These are phyloP conservation scores for Eupeodes luniger DNA, from an alignment of 2,888 invertebrate species.

Conservation along the genomic window DNA sequence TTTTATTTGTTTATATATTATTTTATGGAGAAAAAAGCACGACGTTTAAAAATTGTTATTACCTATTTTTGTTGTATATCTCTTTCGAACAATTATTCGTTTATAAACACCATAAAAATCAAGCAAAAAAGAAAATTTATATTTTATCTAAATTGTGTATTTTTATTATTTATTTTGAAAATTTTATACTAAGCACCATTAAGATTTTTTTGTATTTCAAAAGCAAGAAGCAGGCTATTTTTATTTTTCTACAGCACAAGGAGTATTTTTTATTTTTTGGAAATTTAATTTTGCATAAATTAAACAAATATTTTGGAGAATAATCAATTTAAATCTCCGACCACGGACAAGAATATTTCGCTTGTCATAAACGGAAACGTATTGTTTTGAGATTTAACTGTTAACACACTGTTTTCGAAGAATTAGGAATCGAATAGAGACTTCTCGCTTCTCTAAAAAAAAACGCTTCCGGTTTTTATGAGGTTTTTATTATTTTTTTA, in stretches of 20 bases:
- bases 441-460: conserved; percentile 12
- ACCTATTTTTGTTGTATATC: not conserved
- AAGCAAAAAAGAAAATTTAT: not conserved
- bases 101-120: conserved; percentile 48
- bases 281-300: conserved; percentile 9
- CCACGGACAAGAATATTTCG: conserved; percentile 67
- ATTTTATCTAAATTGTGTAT: conserved; percentile 35
- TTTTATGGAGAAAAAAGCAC: conserved; percentile 1
- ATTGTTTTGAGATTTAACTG: conserved; percentile 37
- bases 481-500: not conserved
- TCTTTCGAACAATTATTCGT: conserved; percentile 13
- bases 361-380: conserved; percentile 41
- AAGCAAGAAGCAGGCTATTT: conserved; percentile 64
- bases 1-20: conserved; percentile 24
- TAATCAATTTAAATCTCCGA: conserved; percentile 41
- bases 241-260: conserved; percentile 57
- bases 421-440: conserved; percentile 41
- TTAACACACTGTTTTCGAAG: conserved; percentile 38
- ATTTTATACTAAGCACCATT: conserved; percentile 68
- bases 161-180: conserved; percentile 25
- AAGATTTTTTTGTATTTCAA: conserved; percentile 59
- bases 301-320: conserved; percentile 22
- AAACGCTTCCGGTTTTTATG: conserved; percentile 11
- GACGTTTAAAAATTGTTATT: conserved; percentile 2
- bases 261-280: conserved; percentile 20